These are phyloP conservation scores for Phylloscopus trochilus DNA, from an alignment of 2,113 vertebrate species.

Conservation along the genomic window DNA sequence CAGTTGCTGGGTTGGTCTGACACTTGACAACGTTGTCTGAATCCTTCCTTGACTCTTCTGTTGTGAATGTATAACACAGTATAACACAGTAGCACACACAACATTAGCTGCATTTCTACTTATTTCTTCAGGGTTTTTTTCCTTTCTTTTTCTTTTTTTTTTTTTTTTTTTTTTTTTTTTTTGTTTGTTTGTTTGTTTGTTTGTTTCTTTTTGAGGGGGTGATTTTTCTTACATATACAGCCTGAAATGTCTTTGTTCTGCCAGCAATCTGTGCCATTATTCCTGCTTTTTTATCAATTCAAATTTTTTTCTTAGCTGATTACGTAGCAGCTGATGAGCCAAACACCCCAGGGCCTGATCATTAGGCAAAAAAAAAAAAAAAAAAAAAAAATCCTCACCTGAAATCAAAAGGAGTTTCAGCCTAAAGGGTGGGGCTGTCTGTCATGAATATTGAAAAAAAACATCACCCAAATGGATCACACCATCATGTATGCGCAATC, in stretches of 20 bases:
- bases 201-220: neutral
- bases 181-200: too few relatives aligned
- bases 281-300: constrained; percentile 23
- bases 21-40: neutral
- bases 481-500: neutral
- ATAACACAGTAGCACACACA: neutral
- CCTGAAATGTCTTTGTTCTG: neutral
- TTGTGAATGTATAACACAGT: neutral
- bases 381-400: neutral
- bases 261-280: neutral
- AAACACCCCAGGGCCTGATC: neutral
- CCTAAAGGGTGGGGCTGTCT: constrained; percentile 3
- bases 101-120: neutral
- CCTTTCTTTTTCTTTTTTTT: neutral
- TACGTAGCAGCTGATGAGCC: neutral
- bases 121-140: neutral
- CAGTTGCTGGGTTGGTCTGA: neutral
- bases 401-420: constrained; percentile 37
- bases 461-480: neutral
- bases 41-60: neutral
- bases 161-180: too few relatives aligned
- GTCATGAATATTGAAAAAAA: constrained; percentile 37
- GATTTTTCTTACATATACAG: neutral
- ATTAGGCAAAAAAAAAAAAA: neutral
- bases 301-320: constrained; percentile 18